A percentile compares a stretch with the other conserved stretches of the same genome.
Conservation (phyloP, 2,113 vertebrate genomes). For the Nycticebus coucang region DNA sequence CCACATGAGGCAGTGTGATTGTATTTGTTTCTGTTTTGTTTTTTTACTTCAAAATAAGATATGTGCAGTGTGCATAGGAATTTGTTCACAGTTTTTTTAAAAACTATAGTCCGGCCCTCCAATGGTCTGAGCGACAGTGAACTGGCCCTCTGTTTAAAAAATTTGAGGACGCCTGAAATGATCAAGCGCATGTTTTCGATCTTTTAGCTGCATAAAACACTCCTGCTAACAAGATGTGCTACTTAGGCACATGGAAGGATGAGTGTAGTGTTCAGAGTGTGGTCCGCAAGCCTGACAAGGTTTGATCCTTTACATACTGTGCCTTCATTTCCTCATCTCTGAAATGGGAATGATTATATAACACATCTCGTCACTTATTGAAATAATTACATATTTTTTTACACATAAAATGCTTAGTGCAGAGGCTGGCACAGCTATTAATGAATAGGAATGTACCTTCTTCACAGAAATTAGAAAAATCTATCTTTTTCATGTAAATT, state of each 20-base stretch:
- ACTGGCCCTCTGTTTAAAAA: too few species aligned
- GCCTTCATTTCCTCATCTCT: slow-evolving; percentile 16
- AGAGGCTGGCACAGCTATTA: not conserved
- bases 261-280: not conserved
- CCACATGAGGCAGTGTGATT: too few species aligned
- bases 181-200: not conserved
- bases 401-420: not conserved
- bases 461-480: not conserved
- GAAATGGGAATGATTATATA: not conserved
- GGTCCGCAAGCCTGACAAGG: not conserved
- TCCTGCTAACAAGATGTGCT: not conserved
- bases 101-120: too few species aligned
- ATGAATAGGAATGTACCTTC: not conserved
- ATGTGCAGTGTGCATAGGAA: too few species aligned
- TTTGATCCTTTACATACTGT: not conserved
- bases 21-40: too few species aligned
- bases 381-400: not conserved
- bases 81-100: too few species aligned
- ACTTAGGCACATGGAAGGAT: not conserved
- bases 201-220: not conserved
- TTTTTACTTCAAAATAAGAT: too few species aligned
- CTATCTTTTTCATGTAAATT: not conserved
- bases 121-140: too few species aligned
- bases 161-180: not conserved
- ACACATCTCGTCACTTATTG: not conserved